phyloP scores from a whole-genome alignment of 2,888 invertebrate species.

The Epinotia demarniana region DNA sequence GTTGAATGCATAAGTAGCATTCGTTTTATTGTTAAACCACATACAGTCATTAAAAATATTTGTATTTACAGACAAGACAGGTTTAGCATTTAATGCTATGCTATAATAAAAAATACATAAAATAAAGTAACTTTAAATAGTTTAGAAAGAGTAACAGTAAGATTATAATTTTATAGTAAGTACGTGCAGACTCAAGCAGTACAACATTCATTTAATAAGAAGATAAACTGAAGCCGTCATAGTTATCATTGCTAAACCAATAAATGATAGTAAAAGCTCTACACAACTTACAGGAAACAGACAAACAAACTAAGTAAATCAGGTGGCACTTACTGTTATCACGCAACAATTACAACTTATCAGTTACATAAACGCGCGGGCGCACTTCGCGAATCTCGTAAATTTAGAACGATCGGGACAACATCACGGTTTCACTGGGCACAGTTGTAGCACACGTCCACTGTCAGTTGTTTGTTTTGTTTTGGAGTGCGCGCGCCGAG shows the following conservation, averaged over 20 bases:
- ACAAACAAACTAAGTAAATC: conserved; percentile 49
- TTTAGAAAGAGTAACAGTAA: not conserved
- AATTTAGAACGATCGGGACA: conserved; percentile 55
- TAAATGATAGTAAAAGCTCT: not conserved
- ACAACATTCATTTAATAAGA: not conserved
- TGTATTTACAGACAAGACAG: not conserved
- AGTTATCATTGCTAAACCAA: not conserved
- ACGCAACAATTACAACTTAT: conserved; percentile 76
- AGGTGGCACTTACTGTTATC: conserved; percentile 78
- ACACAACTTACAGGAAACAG: conserved; percentile 26
- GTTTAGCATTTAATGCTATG: not conserved
- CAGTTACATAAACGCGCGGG: conserved; percentile 56
- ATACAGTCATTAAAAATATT: not conserved
- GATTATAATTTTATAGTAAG: not conserved
- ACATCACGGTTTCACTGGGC: conserved; percentile 60
- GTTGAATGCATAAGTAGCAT: not conserved
- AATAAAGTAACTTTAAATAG: not conserved
- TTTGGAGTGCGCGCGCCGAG: conserved; percentile 65
- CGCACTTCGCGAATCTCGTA: conserved; percentile 50
- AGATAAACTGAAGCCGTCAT: not conserved
- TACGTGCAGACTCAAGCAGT: not conserved
- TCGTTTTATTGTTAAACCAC: not conserved
- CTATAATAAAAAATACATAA: not conserved
- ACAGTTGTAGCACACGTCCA: conserved; percentile 55
- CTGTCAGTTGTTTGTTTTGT: conserved; percentile 59